Percentiles rank a stretch among this genome's conserved stretches.
phyloP scores from a whole-genome alignment of 1,140 invertebrate genomes.

The Hycleus phaleratus region DNA sequence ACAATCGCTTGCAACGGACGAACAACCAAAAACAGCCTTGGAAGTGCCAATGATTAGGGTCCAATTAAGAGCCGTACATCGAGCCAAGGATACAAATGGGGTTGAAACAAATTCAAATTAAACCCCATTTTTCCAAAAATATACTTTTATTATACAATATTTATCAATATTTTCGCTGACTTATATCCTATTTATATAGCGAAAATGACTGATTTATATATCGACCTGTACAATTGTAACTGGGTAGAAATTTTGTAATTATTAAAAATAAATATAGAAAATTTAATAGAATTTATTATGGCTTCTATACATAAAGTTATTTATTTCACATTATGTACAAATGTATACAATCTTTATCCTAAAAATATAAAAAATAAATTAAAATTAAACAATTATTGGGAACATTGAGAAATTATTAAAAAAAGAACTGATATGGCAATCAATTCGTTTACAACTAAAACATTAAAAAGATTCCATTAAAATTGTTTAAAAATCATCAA shows the following conservation, averaged over 20 bases:
- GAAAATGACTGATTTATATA: no score
- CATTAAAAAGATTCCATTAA: neutral
- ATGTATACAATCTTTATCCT: constrained; percentile 25
- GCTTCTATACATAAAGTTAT: constrained; percentile 20
- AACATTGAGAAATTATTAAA: no score
- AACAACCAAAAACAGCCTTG: constrained; percentile 17
- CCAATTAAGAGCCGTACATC: constrained; percentile 21
- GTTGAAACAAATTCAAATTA: constrained; percentile 2
- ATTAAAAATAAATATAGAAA: no score
- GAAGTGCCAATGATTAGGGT: constrained; percentile 28
- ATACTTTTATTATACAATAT: no score
- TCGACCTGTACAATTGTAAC: no score
- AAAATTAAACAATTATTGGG: neutral
- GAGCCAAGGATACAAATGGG: constrained; percentile 23
- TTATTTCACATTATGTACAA: constrained; percentile 27
- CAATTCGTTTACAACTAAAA: neutral
- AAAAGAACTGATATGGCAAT: neutral
- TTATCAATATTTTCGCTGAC: no score
- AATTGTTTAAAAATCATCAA: neutral
- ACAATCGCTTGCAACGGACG: constrained; percentile 6
- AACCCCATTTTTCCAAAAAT: no score
- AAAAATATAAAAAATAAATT: neutral
- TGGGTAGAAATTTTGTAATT: no score
- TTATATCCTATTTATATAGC: no score
- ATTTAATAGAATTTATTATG: neutral